These are phyloP conservation scores for Magallana angulata DNA, from an alignment of 1,140 invertebrate species.

Conservation along the genomic window DNA sequence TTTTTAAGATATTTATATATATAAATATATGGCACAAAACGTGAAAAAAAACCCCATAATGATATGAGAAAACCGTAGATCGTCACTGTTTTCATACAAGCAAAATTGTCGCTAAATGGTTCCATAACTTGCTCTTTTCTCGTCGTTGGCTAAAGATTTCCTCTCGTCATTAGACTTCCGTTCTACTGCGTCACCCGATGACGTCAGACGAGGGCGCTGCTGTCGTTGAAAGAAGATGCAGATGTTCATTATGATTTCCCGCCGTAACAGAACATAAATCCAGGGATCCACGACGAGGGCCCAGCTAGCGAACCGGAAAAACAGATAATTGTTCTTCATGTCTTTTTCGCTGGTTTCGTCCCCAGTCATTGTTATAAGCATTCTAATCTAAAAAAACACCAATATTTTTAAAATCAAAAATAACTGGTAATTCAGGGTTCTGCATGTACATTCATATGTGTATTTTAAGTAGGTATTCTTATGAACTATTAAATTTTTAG, in stretches of 20 bases:
- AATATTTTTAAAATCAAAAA: background rate
- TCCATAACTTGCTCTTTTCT: constrained; percentile 4
- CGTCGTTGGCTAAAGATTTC: background rate
- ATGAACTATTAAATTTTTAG: no score
- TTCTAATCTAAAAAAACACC: background rate
- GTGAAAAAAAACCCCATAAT: no score
- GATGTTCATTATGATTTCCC: background rate
- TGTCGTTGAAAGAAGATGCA: background rate
- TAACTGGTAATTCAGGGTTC: background rate
- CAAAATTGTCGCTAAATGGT: background rate
- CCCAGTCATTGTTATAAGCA: background rate
- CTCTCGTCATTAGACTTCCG: background rate
- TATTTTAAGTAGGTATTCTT: background rate
- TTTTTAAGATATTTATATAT: no score
- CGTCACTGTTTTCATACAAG: no score
- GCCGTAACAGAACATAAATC: background rate
- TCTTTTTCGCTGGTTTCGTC: background rate
- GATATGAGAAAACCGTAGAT: no score
- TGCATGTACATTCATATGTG: background rate
- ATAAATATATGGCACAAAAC: no score
- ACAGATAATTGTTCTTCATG: background rate
- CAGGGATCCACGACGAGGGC: background rate
- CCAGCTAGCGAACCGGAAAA: constrained; percentile 1
- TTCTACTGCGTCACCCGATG: background rate
- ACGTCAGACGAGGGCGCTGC: background rate